Evolutionary conservation across 2,888 invertebrate genomes (phyloP).

Genomic region (Ametastegia equiseti): DNA sequence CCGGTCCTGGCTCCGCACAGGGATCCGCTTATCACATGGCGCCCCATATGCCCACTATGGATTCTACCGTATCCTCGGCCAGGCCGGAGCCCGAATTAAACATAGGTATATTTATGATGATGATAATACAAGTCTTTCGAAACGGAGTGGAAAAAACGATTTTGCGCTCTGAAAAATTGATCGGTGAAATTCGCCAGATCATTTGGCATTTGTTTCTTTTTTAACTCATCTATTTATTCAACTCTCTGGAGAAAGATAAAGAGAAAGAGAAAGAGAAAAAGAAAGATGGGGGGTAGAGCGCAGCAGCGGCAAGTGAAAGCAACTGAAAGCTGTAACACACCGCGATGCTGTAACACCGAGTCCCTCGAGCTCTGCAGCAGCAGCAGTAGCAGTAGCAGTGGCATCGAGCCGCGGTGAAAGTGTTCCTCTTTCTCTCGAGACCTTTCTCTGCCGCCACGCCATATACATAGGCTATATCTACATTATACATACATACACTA

Average conservation of each 20-base stretch:
- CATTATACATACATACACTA: too few species aligned
- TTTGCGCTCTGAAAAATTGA: background rate
- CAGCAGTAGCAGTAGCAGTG: too few species aligned
- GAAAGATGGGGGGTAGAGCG: conserved; percentile 10
- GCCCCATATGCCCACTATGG: conserved; percentile 73
- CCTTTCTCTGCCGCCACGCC: background rate
- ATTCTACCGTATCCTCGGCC: conserved; percentile 73
- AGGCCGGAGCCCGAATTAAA: conserved; percentile 84
- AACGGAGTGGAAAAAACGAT: too few species aligned
- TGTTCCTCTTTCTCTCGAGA: conserved; percentile 70
- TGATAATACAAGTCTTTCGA: background rate
- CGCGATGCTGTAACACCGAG: conserved; percentile 22
- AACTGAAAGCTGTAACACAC: conserved; percentile 70
- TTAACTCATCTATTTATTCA: too few species aligned
- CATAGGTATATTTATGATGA: conserved; percentile 80
- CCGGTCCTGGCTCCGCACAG: conserved; percentile 48
- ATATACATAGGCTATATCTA: background rate
- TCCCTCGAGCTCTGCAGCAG: conserved; percentile 44
- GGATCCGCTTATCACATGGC: conserved; percentile 64
- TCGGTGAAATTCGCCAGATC: too few species aligned
- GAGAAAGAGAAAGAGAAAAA: too few species aligned
- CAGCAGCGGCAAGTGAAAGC: conserved; percentile 71
- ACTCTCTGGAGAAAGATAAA: too few species aligned
- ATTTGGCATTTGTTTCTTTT: too few species aligned
- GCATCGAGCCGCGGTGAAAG: conserved; percentile 71